A percentile compares a stretch with the other conserved stretches of the same genome.
phyloP scores from a whole-genome alignment of 2,797 vertebrate species.

The Mormyrops boulengeri region DNA sequence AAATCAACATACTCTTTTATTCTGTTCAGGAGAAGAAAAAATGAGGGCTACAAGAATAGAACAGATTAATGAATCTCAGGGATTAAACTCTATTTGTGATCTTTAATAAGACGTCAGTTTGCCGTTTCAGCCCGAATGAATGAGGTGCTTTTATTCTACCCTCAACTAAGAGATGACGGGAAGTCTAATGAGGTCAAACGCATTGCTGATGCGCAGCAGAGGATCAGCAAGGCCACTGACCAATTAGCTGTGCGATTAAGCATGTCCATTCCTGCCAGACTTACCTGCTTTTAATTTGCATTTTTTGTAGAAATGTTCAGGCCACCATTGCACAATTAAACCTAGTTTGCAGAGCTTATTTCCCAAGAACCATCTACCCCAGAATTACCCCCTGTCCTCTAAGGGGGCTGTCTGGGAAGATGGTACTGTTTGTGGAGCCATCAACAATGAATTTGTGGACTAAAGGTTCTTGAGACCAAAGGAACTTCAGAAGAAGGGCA shows the following conservation, averaged over 20 bases:
- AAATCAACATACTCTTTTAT: conserved; percentile 45
- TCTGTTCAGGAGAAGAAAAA: conserved; percentile 56
- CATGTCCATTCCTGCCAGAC: conserved; percentile 14
- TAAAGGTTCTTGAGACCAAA: neutral
- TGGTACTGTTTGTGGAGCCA: neutral
- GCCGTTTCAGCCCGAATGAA: conserved; percentile 30
- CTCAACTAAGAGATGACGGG: conserved; percentile 19
- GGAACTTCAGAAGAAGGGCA: neutral
- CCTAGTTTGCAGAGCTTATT: neutral
- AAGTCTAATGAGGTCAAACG: conserved; percentile 25
- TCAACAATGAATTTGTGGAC: neutral
- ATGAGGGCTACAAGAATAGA: conserved; percentile 43
- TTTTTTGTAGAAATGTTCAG: neutral
- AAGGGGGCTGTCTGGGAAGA: neutral
- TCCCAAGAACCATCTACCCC: neutral
- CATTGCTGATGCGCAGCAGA: conserved; percentile 35
- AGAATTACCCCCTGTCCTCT: neutral
- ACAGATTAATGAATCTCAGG: conserved; percentile 56
- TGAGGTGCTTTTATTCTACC: conserved; percentile 12
- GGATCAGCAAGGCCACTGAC: conserved; percentile 38
- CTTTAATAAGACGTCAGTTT: conserved; percentile 60
- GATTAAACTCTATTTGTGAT: conserved; percentile 55
- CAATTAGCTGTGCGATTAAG: conserved; percentile 38
- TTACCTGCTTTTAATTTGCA: neutral
- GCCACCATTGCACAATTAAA: neutral